Conservation (phyloP, 2,797 vertebrate genomes). For the Falco naumanni region DNA sequence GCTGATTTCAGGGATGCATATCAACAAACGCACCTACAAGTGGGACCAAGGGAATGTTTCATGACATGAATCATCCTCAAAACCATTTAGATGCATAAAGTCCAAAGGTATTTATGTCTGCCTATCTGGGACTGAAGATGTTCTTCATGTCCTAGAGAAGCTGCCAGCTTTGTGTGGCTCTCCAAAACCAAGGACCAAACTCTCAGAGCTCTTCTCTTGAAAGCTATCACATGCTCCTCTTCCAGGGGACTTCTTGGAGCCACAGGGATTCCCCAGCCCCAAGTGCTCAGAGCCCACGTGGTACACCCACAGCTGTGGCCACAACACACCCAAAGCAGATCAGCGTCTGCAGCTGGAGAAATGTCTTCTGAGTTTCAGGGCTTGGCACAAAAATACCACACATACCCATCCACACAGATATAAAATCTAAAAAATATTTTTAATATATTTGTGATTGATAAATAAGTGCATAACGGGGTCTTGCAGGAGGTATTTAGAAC, state of each 20-base stretch:
- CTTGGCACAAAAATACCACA: not conserved
- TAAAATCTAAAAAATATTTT: not conserved
- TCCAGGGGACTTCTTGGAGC: not conserved
- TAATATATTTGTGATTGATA: not conserved
- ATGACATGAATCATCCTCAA: not conserved
- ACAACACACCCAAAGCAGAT: not conserved
- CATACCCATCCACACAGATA: not conserved
- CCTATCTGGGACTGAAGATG: not conserved
- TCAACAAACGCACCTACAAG: not conserved
- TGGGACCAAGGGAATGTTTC: not conserved
- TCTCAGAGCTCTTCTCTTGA: not conserved
- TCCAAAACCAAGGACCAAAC: not conserved
- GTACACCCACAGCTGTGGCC: not conserved
- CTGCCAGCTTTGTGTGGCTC: not conserved
- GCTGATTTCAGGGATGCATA: not conserved
- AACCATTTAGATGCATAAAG: not conserved
- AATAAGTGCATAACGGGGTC: not conserved
- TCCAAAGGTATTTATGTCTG: not conserved
- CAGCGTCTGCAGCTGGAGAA: not conserved
- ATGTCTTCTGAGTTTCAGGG: not conserved
- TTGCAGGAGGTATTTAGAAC: not conserved
- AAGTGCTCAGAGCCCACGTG: not conserved
- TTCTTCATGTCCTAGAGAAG: not conserved
- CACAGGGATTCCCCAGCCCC: not conserved
- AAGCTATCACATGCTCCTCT: not conserved